phyloP scores from a whole-genome alignment of 2,797 vertebrate species.

The Antrozous pallidus region DNA sequence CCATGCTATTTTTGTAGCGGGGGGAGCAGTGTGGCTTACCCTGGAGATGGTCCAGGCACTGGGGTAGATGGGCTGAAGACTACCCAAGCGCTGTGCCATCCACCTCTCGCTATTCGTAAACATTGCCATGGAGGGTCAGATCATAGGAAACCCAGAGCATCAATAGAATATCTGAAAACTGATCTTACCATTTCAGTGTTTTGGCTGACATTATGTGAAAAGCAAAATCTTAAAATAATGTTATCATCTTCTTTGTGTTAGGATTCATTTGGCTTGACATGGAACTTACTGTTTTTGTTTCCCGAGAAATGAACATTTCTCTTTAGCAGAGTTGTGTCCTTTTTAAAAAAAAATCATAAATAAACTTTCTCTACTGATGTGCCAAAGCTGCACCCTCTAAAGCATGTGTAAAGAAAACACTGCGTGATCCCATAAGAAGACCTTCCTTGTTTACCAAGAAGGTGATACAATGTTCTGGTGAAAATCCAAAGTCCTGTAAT shows the following conservation, averaged over 20 bases:
- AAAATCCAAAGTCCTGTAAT: background rate
- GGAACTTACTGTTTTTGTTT: background rate
- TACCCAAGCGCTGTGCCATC: rapidly evolving
- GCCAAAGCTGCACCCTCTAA: background rate
- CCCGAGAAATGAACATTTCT: conserved; percentile 22
- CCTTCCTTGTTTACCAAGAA: conserved; percentile 45
- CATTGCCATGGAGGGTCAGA: background rate
- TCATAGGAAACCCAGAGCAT: background rate
- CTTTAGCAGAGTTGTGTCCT: background rate
- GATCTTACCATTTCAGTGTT: background rate
- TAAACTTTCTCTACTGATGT: background rate
- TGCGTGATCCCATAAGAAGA: background rate
- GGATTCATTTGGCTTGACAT: background rate
- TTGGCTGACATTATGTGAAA: background rate
- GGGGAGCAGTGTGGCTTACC: background rate
- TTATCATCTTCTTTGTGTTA: background rate
- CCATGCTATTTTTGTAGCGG: no score
- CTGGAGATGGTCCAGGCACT: background rate
- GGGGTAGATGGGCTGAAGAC: background rate
- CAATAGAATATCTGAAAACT: background rate
- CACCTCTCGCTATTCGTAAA: no score
- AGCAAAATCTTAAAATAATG: background rate
- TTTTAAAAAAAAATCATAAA: background rate
- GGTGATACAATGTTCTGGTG: background rate
- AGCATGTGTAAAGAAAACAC: background rate